These are phyloP conservation scores for Enteromius thamalakanensis DNA, from an alignment of 2,797 vertebrate species.

Conservation along the genomic window DNA sequence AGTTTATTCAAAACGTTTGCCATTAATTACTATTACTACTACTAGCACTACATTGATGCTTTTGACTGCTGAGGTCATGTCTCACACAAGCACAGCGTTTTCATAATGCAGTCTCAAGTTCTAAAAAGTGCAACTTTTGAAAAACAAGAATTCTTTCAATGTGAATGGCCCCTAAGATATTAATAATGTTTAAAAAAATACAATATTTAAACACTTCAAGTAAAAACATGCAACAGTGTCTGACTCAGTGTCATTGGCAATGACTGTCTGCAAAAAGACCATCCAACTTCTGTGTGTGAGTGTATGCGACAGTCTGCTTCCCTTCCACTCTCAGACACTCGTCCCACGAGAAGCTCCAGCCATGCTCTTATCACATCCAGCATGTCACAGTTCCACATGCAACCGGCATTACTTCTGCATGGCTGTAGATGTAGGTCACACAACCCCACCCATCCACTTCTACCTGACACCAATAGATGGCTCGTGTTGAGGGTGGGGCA, in stretches of 20 bases:
- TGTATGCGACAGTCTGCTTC: constrained; percentile 10
- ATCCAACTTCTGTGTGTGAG: neutral
- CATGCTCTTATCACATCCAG: constrained; percentile 43
- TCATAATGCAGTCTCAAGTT: neutral
- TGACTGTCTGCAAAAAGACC: constrained; percentile 13
- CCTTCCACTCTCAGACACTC: constrained; percentile 21
- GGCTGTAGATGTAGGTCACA: constrained; percentile 72
- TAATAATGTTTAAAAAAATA: neutral
- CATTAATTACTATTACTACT: no score
- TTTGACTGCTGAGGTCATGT: neutral
- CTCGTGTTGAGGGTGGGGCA: neutral
- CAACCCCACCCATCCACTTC: constrained; percentile 12
- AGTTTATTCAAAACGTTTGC: no score
- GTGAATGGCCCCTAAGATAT: neutral
- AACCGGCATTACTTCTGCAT: constrained; percentile 69
- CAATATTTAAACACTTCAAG: constrained; percentile 5
- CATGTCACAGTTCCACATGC: constrained; percentile 33
- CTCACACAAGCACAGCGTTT: neutral
- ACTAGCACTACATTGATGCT: neutral
- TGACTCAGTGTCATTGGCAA: constrained; percentile 24
- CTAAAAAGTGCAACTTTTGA: neutral
- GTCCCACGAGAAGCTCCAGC: constrained; percentile 19
- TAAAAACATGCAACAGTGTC: neutral
- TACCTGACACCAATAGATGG: constrained; percentile 47
- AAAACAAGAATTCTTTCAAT: neutral